These are phyloP conservation scores for Marmota flaviventris DNA, from an alignment of 2,113 vertebrate genomes.

Conservation along the genomic window DNA sequence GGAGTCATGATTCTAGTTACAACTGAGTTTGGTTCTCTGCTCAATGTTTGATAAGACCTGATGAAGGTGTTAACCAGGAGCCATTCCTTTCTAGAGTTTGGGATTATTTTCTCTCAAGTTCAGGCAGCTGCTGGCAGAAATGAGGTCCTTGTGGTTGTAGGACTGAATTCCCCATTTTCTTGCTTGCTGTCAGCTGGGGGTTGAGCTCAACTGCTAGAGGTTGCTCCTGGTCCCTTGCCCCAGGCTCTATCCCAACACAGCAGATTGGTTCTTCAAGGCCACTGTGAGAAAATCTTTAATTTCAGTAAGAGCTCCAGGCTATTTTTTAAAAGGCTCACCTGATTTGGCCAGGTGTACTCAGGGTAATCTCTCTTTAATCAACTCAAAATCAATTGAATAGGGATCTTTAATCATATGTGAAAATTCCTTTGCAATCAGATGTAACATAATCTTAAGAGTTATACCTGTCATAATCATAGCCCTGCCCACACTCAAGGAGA, in stretches of 20 bases:
- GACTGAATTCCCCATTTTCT: not conserved
- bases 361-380: not conserved
- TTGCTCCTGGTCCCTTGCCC: not conserved
- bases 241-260: not conserved
- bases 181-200: too few species aligned
- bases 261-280: not conserved
- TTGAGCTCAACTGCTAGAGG: not conserved
- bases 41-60: not conserved
- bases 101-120: not conserved
- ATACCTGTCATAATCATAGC: not conserved
- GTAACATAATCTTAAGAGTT: not conserved
- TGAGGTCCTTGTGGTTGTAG: not conserved
- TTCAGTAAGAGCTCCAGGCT: not conserved
- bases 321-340: not conserved
- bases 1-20: not conserved
- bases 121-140: not conserved
- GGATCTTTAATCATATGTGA: not conserved
- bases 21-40: not conserved
- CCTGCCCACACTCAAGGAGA: not conserved
- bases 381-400: not conserved
- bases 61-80: not conserved
- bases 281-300: not conserved
- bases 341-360: not conserved
- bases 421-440: not conserved
- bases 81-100: not conserved